These are phyloP conservation scores for Willowsia nigromaculata DNA, from an alignment of 2,888 invertebrate species.

Conservation along the genomic window DNA sequence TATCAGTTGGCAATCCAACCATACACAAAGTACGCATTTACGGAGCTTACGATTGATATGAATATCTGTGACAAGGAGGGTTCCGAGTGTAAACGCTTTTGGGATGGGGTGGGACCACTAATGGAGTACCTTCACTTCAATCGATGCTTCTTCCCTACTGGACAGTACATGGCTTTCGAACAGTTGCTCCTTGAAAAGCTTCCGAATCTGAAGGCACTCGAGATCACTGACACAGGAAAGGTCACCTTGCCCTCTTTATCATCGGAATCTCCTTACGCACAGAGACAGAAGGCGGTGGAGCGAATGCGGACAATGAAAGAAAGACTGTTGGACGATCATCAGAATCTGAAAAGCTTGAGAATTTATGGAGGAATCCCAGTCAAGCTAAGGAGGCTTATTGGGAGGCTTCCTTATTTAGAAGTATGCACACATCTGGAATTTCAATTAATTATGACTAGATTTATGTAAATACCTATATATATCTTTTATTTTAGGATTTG, in stretches of 20 bases:
- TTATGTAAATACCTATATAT: background rate
- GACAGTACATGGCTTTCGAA: background rate
- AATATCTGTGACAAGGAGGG: background rate
- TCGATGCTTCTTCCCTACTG: background rate
- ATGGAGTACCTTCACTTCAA: background rate
- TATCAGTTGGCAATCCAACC: background rate
- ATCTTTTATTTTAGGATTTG: background rate
- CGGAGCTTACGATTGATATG: background rate
- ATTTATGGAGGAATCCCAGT: background rate
- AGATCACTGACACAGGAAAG: background rate
- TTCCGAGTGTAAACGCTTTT: background rate
- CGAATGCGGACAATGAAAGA: background rate
- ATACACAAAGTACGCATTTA: background rate
- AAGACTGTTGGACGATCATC: background rate
- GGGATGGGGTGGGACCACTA: background rate
- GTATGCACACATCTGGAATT: too few species aligned
- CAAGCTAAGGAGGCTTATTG: background rate
- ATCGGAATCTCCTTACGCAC: background rate
- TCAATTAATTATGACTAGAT: too few species aligned
- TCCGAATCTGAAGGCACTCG: background rate
- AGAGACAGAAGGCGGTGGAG: background rate
- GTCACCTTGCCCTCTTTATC: background rate
- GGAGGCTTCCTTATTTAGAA: background rate
- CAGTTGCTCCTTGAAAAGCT: background rate
- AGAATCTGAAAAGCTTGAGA: background rate